Conservation (phyloP, 2,797 vertebrate genomes). For the Oceanodroma leucorhoa region DNA sequence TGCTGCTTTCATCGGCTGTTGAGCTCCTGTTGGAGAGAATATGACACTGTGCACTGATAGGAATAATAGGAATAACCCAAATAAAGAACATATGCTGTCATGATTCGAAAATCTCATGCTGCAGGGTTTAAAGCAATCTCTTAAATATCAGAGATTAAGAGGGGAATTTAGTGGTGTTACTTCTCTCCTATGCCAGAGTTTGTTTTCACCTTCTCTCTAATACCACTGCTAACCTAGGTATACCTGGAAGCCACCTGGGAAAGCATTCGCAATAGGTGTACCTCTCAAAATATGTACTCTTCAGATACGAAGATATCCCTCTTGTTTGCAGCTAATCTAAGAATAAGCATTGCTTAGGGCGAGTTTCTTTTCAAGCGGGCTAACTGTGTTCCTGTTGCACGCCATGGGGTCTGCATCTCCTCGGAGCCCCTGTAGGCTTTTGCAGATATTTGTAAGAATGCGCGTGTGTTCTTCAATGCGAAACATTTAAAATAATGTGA, state of each 20-base stretch:
- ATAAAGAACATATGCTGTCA: not conserved
- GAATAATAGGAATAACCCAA: not conserved
- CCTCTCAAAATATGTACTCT: not conserved
- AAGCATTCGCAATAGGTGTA: not conserved
- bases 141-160: conserved; percentile 38
- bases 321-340: not conserved
- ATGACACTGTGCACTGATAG: not conserved
- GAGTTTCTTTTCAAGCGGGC: not conserved
- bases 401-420: not conserved
- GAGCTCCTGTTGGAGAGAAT: not conserved
- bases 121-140: not conserved
- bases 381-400: not conserved
- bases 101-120: not conserved
- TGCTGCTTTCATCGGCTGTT: not conserved
- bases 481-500: not conserved
- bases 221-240: not conserved
- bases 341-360: not conserved
- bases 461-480: not conserved
- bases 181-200: not conserved
- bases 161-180: not conserved
- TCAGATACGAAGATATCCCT: not conserved
- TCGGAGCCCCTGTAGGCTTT: not conserved
- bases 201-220: not conserved
- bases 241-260: not conserved
- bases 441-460: not conserved